Conservation (phyloP, 1,140 invertebrate genomes). For the Pinna nobilis region DNA sequence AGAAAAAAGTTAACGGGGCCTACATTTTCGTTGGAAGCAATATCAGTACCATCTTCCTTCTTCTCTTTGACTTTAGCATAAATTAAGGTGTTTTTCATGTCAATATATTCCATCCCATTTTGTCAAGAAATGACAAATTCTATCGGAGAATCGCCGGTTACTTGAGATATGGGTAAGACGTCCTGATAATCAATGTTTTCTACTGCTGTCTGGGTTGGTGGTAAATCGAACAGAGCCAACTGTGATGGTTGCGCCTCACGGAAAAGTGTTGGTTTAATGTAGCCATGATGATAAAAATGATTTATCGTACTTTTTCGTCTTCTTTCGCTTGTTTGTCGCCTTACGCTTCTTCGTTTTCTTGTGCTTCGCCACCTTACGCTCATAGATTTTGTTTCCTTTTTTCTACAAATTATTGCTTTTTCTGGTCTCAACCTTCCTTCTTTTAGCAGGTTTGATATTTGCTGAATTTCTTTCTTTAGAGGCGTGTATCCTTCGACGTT, state of each 20-base stretch:
- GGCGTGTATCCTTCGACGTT: no score
- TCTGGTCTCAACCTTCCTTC: no score
- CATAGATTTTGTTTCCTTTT: no score
- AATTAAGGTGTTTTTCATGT: conserved; percentile 28
- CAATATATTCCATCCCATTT: conserved; percentile 39
- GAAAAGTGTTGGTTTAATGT: conserved; percentile 24
- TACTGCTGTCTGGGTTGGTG: conserved; percentile 35
- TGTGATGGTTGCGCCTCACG: conserved; percentile 29
- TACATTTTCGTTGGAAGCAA: not conserved
- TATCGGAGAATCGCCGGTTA: conserved; percentile 21
- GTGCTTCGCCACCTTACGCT: not conserved
- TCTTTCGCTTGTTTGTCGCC: not conserved
- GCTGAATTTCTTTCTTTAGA: no score
- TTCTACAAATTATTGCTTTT: no score
- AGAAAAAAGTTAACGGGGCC: conserved; percentile 21
- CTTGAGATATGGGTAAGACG: conserved; percentile 36
- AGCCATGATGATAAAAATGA: not conserved
- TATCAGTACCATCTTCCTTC: conserved; percentile 14
- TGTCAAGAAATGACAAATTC: conserved; percentile 42
- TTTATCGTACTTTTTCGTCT: not conserved
- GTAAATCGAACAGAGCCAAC: conserved; percentile 37
- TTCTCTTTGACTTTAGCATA: conserved; percentile 30
- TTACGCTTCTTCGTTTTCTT: not conserved
- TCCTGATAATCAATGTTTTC: conserved; percentile 40
- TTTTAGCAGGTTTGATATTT: no score